Conservation (phyloP, 2,888 invertebrate species). For the Notodonta ziczac region DNA sequence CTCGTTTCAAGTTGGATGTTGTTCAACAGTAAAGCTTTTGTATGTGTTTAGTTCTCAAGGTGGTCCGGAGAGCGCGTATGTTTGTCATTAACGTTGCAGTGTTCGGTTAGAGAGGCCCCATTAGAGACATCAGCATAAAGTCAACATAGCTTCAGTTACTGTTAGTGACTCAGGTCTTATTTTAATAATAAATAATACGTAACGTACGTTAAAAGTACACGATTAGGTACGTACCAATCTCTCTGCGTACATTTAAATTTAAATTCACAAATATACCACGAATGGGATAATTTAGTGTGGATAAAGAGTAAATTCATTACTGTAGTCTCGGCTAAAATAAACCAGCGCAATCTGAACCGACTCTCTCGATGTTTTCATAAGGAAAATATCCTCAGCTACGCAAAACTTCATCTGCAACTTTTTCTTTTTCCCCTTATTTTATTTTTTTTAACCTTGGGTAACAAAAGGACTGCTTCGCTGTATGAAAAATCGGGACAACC, state of each 20-base stretch:
- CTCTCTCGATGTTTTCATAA: constrained; percentile 67
- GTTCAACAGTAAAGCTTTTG: constrained; percentile 57
- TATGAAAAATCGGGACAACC: no score
- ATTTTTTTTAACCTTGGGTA: no score
- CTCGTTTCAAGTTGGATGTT: constrained; percentile 57
- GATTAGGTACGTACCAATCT: constrained; percentile 9
- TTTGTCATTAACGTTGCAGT: constrained; percentile 54
- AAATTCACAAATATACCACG: constrained; percentile 12
- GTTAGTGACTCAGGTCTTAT: no score
- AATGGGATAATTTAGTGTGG: constrained; percentile 44
- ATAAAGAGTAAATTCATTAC: constrained; percentile 59
- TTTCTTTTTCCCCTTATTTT: constrained; percentile 62
- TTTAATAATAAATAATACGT: no score
- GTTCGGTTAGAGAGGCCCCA: constrained; percentile 50
- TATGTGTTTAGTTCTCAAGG: constrained; percentile 61
- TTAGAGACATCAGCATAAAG: not conserved
- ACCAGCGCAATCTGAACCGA: constrained; percentile 57
- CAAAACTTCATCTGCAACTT: constrained; percentile 71
- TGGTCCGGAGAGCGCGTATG: constrained; percentile 48
- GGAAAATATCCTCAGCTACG: constrained; percentile 66
- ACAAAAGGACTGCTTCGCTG: no score
- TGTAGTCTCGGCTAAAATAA: constrained; percentile 52
- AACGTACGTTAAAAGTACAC: no score
- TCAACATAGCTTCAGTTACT: no score
- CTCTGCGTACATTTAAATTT: constrained; percentile 3